These are phyloP conservation scores for Ictalurus punctatus DNA, from an alignment of 2,113 vertebrate species.

Conservation along the genomic window DNA sequence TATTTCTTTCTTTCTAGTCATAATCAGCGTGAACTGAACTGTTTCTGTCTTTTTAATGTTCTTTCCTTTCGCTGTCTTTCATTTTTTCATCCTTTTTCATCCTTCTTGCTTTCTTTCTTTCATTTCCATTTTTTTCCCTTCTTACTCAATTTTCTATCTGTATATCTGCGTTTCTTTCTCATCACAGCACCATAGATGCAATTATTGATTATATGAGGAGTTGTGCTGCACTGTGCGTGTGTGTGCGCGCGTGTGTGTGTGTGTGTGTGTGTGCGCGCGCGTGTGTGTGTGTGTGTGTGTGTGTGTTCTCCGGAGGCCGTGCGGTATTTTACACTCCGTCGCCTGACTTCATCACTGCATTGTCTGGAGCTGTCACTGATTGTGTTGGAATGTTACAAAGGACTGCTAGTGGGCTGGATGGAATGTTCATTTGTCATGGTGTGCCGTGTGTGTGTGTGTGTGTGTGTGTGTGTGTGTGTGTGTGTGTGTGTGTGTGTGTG, in stretches of 20 bases:
- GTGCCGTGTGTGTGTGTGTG: neutral
- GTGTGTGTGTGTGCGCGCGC: neutral
- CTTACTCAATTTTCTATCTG: neutral
- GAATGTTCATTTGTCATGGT: constrained; percentile 38
- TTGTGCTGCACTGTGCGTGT: neutral
- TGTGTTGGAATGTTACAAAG: constrained; percentile 23
- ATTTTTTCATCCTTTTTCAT: no score
- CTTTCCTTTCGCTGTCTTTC: no score
- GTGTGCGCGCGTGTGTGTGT: neutral
- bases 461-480: neutral
- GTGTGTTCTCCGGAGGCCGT: neutral
- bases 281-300: neutral
- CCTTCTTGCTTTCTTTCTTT: neutral
- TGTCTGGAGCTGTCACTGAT: constrained; percentile 20
- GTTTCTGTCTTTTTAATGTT: neutral
- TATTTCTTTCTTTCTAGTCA: neutral
- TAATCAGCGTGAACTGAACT: neutral
- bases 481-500: constrained; percentile 10
- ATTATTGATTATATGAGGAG: neutral
- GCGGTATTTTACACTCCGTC: constrained; percentile 30
- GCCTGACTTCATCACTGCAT: constrained; percentile 26
- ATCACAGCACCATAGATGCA: neutral
- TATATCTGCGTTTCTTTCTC: neutral
- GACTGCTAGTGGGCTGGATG: constrained; percentile 28
- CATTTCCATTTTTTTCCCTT: no score